phyloP scores from a whole-genome alignment of 53 echinoderm and acorn worm species.

The Pentamera pediparva region DNA sequence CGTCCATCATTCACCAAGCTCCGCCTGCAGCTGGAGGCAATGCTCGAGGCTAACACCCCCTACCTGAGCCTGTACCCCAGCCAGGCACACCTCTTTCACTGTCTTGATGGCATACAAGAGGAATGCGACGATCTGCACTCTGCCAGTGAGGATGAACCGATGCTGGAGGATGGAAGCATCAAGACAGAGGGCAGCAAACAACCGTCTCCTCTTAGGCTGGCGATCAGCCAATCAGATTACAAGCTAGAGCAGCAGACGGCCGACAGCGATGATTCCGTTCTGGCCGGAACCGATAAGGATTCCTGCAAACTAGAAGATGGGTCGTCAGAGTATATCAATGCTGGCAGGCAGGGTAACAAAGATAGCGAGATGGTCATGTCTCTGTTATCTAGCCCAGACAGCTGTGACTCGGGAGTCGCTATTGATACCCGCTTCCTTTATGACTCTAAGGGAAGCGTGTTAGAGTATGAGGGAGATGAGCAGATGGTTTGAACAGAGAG shows the following conservation, averaged over 20 bases:
- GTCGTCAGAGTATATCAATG: slow-evolving; percentile 18
- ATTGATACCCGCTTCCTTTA: slow-evolving; percentile 12
- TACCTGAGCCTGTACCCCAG: slow-evolving; percentile 65
- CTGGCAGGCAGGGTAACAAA: background rate
- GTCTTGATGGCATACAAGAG: slow-evolving; percentile 25
- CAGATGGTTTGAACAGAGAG: slow-evolving; percentile 6
- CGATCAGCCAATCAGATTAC: background rate
- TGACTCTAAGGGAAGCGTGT: slow-evolving; percentile 9
- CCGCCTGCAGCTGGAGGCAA: slow-evolving; percentile 65
- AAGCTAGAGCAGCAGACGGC: background rate
- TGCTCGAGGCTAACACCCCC: slow-evolving; percentile 75
- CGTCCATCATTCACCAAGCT: slow-evolving; percentile 83
- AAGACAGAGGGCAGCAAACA: slow-evolving; percentile 19
- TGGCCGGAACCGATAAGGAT: background rate
- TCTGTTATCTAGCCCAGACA: slow-evolving; percentile 31
- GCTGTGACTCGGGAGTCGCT: slow-evolving; percentile 31
- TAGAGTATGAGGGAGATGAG: slow-evolving; percentile 23
- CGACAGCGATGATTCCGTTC: background rate
- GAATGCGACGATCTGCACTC: slow-evolving; percentile 36
- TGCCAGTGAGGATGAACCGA: slow-evolving; percentile 16
- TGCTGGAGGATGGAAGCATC: background rate
- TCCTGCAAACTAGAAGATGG: background rate
- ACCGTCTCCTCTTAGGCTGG: background rate
- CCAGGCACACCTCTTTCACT: slow-evolving; percentile 53
- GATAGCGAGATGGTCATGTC: background rate